These are phyloP conservation scores for Myiozetetes cayanensis DNA, from an alignment of 2,113 vertebrate species.

Conservation along the genomic window DNA sequence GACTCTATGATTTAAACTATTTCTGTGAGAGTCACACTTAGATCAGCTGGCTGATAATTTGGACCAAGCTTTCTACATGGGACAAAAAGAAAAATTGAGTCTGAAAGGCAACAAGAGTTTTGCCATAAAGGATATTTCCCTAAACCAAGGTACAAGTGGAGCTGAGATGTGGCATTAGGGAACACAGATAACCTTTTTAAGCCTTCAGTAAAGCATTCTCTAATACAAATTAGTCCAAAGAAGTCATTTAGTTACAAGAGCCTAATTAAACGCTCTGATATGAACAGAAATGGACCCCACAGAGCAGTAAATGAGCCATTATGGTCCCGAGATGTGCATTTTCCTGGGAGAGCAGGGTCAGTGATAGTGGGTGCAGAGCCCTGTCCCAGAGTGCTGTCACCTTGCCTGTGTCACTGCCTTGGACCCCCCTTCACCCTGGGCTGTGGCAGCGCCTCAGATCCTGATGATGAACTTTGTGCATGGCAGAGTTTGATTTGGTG, in stretches of 20 bases:
- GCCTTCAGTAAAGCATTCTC: not conserved
- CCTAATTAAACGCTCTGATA: conserved; percentile 13
- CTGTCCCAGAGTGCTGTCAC: not conserved
- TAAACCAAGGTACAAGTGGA: not conserved
- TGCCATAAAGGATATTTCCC: not conserved
- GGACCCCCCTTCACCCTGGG: not conserved
- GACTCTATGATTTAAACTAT: not conserved
- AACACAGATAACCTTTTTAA: not conserved
- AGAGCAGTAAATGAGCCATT: not conserved
- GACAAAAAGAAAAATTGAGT: not conserved
- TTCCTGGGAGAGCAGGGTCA: not conserved
- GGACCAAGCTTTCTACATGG: not conserved
- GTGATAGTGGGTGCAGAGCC: not conserved
- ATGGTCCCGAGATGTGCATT: not conserved
- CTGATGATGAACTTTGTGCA: not conserved
- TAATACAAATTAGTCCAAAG: not conserved
- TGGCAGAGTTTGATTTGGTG: not conserved
- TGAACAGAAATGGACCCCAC: not conserved
- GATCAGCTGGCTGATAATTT: not conserved
- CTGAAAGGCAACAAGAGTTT: not conserved
- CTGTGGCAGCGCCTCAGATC: not conserved
- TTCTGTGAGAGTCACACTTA: not conserved
- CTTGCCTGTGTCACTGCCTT: not conserved
- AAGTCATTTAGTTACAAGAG: conserved; percentile 16
- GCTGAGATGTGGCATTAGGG: not conserved